Conservation (phyloP, 1,140 invertebrate genomes). For the Drosophila willistoni region DNA sequence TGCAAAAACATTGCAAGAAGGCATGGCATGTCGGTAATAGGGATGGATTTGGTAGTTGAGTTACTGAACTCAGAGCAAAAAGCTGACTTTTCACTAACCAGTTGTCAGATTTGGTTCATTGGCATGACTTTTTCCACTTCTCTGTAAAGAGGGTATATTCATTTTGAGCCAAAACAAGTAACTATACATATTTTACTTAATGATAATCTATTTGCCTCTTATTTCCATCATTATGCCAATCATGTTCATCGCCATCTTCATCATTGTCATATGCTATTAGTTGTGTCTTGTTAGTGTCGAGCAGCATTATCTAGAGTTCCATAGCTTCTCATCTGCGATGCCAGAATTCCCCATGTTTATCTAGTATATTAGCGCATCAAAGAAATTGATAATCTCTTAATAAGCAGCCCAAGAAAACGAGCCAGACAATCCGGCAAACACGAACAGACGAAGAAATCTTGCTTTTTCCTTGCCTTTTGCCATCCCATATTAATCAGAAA, state of each 20-base stretch:
- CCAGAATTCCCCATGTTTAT: conserved; percentile 36
- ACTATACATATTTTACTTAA: background rate
- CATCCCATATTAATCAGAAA: conserved; percentile 38
- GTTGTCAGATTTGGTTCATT: background rate
- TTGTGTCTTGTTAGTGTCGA: conserved; percentile 18
- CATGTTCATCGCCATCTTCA: background rate
- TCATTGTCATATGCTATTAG: conserved; percentile 18
- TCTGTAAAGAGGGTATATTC: no score
- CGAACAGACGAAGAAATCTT: background rate
- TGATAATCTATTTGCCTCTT: background rate
- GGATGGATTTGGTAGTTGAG: background rate
- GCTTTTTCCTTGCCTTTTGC: conserved; percentile 7
- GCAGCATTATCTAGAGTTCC: conserved; percentile 9
- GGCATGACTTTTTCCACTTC: background rate
- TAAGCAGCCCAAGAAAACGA: conserved; percentile 53
- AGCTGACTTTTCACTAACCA: background rate
- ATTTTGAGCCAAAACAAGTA: no score
- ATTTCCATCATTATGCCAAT: background rate
- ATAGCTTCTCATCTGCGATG: background rate
- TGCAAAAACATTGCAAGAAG: conserved; percentile 19
- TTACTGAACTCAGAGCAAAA: background rate
- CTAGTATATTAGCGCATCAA: conserved; percentile 60
- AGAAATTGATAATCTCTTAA: conserved; percentile 79
- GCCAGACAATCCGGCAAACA: conserved; percentile 50
- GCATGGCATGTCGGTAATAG: background rate